A percentile compares a stretch with the other conserved stretches of the same genome.
Evolutionary conservation across 2,113 vertebrate genomes (phyloP).

Genomic region (Cyanocitta stelleri): DNA sequence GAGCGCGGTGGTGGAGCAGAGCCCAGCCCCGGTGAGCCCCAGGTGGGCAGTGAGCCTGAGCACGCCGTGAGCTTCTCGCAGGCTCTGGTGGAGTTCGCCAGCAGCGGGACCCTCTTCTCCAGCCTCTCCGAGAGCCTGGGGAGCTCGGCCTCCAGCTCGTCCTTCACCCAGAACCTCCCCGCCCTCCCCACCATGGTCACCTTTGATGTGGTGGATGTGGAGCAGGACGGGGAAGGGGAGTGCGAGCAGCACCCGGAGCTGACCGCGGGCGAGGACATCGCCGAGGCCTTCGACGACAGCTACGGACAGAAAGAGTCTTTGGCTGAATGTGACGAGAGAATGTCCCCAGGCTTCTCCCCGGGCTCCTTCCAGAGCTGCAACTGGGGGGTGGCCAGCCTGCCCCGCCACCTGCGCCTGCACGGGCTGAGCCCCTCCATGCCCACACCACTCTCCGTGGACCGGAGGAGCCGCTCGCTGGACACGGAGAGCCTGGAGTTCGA

Average conservation of each 20-base stretch:
- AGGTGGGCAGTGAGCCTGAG: slow-evolving; percentile 71
- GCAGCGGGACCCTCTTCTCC: slow-evolving; percentile 81
- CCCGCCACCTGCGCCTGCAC: slow-evolving; percentile 82
- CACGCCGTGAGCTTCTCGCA: slow-evolving; percentile 90
- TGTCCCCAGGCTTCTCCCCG: slow-evolving; percentile 74
- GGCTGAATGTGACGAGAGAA: slow-evolving; percentile 83
- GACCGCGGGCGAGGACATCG: slow-evolving; percentile 82
- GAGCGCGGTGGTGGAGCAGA: fast-evolving
- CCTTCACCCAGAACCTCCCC: slow-evolving; percentile 86
- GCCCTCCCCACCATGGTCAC: slow-evolving; percentile 93
- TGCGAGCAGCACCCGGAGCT: slow-evolving; percentile 88
- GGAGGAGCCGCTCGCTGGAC: slow-evolving; percentile 90
- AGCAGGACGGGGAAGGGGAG: slow-evolving; percentile 92
- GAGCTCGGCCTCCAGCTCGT: slow-evolving; percentile 77
- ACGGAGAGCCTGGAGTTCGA: slow-evolving; percentile 85
- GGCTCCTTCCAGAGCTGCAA: slow-evolving; percentile 74
- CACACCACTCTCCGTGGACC: slow-evolving; percentile 78
- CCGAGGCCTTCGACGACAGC: slow-evolving; percentile 85
- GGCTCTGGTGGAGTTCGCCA: slow-evolving; percentile 89
- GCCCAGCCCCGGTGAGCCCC: not conserved
- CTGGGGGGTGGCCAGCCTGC: slow-evolving; percentile 91
- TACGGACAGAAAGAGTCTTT: slow-evolving; percentile 86
- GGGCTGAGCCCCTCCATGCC: slow-evolving; percentile 76
- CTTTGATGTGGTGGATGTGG: slow-evolving; percentile 93
- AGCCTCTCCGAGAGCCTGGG: slow-evolving; percentile 79